A percentile compares a stretch with the other conserved stretches of the same genome.
Conservation (phyloP, 2,888 invertebrate species). For the Gonocerus acuteangulatus region DNA sequence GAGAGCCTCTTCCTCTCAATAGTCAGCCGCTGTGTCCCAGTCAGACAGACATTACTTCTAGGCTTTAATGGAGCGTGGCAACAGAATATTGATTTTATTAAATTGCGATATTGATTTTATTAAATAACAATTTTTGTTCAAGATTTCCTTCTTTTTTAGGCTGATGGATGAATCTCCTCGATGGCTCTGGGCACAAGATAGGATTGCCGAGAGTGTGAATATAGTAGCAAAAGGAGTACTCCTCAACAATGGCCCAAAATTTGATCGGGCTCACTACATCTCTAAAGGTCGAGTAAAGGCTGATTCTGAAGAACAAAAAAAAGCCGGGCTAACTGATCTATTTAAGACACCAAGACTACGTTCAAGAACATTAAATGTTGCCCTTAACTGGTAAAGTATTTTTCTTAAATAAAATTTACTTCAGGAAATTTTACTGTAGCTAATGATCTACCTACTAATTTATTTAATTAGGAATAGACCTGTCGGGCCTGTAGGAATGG, state of each 20-base stretch:
- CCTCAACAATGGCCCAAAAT: constrained; percentile 57
- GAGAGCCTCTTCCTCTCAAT: no score
- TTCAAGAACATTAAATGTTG: constrained; percentile 69
- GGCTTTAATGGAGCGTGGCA: no score
- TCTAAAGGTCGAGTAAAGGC: constrained; percentile 51
- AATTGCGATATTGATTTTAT: no score
- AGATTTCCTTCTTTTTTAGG: no score
- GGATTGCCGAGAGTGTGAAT: constrained; percentile 60
- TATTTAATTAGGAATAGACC: no score
- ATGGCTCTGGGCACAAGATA: constrained; percentile 80
- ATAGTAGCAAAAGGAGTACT: constrained; percentile 70
- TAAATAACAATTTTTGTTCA: no score
- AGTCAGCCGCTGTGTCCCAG: no score
- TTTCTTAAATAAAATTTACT: neutral
- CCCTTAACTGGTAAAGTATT: constrained; percentile 58
- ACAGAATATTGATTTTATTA: no score
- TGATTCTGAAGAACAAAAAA: constrained; percentile 16
- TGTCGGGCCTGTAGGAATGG: no score
- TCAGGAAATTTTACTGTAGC: no score
- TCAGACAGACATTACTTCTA: no score
- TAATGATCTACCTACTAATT: no score
- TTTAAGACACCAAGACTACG: constrained; percentile 72
- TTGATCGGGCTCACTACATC: constrained; percentile 58
- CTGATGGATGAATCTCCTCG: constrained; percentile 81
- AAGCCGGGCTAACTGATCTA: constrained; percentile 57